phyloP scores from a whole-genome alignment of 2,888 invertebrate species.

The Eupithecia centaureata region DNA sequence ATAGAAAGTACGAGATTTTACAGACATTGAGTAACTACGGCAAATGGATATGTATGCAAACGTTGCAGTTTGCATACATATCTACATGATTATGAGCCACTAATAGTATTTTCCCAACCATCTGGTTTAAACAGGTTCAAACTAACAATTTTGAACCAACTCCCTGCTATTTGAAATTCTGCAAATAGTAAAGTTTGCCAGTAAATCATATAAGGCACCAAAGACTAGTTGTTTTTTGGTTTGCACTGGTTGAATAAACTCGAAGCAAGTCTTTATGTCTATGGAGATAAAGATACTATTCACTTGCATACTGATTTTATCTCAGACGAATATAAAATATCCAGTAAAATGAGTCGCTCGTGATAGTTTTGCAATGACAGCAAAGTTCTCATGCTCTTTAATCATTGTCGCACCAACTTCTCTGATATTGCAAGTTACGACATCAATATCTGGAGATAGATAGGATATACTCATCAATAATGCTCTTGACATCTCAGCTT shows the following conservation, averaged over 20 bases:
- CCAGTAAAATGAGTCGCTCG: background rate
- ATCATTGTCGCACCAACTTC: background rate
- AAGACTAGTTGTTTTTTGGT: background rate
- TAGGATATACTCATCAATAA: background rate
- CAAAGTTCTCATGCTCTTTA: background rate
- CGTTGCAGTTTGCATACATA: too few species aligned
- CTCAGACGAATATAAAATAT: background rate
- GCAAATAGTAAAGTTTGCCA: constrained; percentile 5
- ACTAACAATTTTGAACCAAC: background rate
- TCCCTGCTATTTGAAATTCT: background rate
- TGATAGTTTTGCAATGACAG: constrained; percentile 1
- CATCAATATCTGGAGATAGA: constrained; percentile 1
- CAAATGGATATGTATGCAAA: too few species aligned
- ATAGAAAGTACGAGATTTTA: background rate
- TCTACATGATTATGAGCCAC: too few species aligned
- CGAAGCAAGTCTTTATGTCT: background rate
- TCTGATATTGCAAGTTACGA: background rate
- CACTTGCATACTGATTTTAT: background rate
- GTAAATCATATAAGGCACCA: background rate
- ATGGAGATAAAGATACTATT: background rate
- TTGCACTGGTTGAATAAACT: background rate
- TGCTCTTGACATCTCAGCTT: background rate
- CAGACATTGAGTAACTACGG: background rate
- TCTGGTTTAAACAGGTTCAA: background rate
- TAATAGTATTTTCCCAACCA: background rate